Evolutionary conservation across 2,797 vertebrate species (phyloP), one percentile per base, ranked within the genome.

Genomic region (Hemibagrus guttatus): DNA sequence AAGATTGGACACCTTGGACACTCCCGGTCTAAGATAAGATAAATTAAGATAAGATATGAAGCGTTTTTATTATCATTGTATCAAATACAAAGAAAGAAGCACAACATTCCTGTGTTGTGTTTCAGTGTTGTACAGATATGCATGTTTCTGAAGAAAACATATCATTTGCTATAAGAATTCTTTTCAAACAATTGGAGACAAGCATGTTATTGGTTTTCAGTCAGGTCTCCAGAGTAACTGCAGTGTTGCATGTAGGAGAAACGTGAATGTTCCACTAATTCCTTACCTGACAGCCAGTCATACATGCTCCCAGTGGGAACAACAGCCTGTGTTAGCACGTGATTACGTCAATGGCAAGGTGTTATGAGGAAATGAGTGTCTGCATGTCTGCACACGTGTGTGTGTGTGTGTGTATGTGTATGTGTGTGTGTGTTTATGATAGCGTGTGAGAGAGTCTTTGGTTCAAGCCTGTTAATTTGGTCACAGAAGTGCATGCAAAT

Each of bases 401-500:
- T 74, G 46, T 52, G 49, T 76, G 49, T 56, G 74, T n/a, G 23
- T 49, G 42, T 14, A 19, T 23, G 68, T 74, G 21, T 74, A 26
- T 74, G 23, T 74, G 46, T 52, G 49, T 76, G 49, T 58, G 75
- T 28, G 23, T 49, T 23, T 6, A 19, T 23, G 69, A 2, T n/a
- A 1, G 68, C 5, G 69, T 13, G 71, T 9, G 49, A 4, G 74
- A 0, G 7, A 17, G 72, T 54, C 35, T 74, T 63, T 31, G 21
- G 26, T 61, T 63, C 49, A 56, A 74, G 46, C 2, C 2, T 88
- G 54, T 35, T 71, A 59, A 78, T 58, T 49, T 59, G 31, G 23
- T 69, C n/a, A n/a, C 52, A 31, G 23, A 71, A 54, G 49, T 63
- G 83, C 49, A 35, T n/a, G 63, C 83, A 46, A 79, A 69, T 87